Percentiles rank a stretch among this genome's conserved stretches.
Conservation (phyloP, 2,797 vertebrate genomes). For the Onychomys leucogaster region DNA sequence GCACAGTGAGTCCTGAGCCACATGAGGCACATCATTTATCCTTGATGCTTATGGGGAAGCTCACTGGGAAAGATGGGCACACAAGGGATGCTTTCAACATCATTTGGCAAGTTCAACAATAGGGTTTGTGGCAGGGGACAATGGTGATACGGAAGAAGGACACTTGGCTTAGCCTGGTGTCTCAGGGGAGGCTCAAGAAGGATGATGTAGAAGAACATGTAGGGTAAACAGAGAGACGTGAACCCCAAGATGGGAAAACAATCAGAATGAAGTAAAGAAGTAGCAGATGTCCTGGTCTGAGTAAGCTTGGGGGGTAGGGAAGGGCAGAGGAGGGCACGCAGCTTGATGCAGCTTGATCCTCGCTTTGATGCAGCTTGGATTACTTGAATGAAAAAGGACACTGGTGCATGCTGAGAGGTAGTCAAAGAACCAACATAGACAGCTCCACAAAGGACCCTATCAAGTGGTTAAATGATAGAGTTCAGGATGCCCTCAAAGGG, state of each 20-base stretch:
- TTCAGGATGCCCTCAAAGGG: background rate
- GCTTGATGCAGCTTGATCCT: background rate
- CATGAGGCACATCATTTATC: slow-evolving; percentile 69
- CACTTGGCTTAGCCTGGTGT: background rate
- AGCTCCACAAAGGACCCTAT: background rate
- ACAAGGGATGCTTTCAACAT: background rate
- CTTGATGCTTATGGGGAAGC: slow-evolving; percentile 28
- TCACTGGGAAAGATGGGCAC: background rate
- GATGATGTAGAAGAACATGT: background rate
- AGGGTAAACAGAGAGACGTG: background rate
- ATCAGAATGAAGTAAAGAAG: background rate
- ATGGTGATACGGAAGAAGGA: background rate
- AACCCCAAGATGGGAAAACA: background rate
- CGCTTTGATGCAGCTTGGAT: background rate
- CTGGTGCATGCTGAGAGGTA: background rate
- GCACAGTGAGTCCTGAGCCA: background rate
- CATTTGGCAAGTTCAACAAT: background rate
- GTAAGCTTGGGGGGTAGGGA: background rate
- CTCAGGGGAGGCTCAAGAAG: background rate
- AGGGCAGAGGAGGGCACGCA: background rate
- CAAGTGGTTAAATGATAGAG: background rate
- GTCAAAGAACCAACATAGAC: background rate
- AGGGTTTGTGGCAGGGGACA: background rate
- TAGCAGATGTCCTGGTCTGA: background rate
- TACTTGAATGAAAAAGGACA: background rate